These are phyloP conservation scores for Garra rufa DNA, from an alignment of 2,113 vertebrate species.

Conservation along the genomic window DNA sequence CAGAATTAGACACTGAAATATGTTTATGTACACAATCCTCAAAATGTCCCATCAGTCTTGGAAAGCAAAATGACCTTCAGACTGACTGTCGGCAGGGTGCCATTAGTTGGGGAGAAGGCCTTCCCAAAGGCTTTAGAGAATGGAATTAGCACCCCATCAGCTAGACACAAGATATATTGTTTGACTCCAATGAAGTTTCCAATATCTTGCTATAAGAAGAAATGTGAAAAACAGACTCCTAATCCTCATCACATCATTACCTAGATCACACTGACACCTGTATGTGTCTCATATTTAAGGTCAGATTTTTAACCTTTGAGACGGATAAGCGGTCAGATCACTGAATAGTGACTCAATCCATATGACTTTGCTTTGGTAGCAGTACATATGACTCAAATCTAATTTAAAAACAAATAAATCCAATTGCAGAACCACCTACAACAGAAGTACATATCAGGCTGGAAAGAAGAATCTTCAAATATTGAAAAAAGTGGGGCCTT, in stretches of 20 bases:
- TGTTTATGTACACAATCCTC: not conserved
- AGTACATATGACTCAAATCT: not conserved
- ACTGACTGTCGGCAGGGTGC: constrained; percentile 2
- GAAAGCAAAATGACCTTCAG: constrained; percentile 29
- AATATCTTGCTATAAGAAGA: constrained; percentile 6
- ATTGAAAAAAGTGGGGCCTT: not conserved
- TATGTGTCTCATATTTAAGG: not conserved
- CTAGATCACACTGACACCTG: not conserved
- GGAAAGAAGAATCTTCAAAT: not conserved
- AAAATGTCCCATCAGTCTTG: not conserved
- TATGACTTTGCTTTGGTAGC: not conserved
- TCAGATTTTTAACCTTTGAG: not conserved
- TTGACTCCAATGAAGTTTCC: not conserved
- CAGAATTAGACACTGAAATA: not conserved
- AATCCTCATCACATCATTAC: constrained; percentile 5
- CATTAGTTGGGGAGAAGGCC: not conserved
- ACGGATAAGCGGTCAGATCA: not conserved
- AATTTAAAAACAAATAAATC: not conserved
- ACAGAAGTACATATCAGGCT: not conserved
- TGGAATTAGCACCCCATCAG: constrained; percentile 43
- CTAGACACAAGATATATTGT: constrained; percentile 24
- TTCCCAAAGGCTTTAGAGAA: constrained; percentile 24
- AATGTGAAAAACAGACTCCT: constrained; percentile 7
- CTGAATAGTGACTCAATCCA: not conserved
- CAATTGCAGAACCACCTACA: not conserved